Evolutionary conservation across 2,797 vertebrate species (phyloP).

Genomic region (Sitta carolinensis): DNA sequence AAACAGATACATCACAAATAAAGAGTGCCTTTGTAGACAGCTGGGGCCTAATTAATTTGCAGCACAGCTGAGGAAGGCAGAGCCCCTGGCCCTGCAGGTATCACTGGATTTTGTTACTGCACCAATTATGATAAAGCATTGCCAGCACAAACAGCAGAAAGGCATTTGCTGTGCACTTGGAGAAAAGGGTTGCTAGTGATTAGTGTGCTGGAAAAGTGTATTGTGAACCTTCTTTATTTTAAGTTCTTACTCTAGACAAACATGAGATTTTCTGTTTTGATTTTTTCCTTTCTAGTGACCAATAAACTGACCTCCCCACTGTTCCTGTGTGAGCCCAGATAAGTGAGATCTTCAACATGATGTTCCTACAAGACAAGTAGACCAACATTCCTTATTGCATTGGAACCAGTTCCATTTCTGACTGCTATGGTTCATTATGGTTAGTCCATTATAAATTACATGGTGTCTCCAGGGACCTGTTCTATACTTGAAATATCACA

Average conservation of each 20-base stretch:
- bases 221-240: background rate
- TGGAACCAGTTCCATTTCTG: slow-evolving; percentile 1
- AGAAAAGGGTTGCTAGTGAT: background rate
- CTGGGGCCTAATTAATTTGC: background rate
- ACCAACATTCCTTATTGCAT: background rate
- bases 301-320: background rate
- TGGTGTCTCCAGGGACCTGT: slow-evolving; percentile 36
- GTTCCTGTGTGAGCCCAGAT: background rate
- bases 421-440: slow-evolving; percentile 14
- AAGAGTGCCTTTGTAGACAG: background rate
- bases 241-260: background rate
- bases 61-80: background rate
- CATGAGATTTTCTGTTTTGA: background rate
- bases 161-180: background rate
- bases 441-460: slow-evolving; percentile 48
- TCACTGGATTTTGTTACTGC: background rate
- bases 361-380: background rate
- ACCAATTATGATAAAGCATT: background rate
- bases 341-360: background rate
- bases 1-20: background rate
- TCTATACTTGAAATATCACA: slow-evolving; percentile 61
- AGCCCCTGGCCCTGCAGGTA: background rate
- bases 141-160: background rate
- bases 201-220: background rate
- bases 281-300: background rate